Percentiles rank a stretch among this genome's conserved stretches.
Evolutionary conservation across 1,140 invertebrate genomes (phyloP).

Genomic region (Heliconius hermathena): DNA sequence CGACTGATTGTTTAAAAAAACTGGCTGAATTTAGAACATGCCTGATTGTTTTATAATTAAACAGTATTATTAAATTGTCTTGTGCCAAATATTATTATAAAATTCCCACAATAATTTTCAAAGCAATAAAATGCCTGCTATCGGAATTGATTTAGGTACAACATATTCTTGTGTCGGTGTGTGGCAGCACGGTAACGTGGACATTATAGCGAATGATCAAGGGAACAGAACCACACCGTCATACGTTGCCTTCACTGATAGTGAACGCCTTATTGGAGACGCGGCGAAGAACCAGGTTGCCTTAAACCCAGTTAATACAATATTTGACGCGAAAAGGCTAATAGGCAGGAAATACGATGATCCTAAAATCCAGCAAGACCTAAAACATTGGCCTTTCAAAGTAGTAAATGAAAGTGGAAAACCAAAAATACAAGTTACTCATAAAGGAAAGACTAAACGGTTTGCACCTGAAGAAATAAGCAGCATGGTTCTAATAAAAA

Average conservation of each 20-base stretch:
- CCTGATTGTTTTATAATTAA: neutral
- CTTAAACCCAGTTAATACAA: conserved; percentile 77
- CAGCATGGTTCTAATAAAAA: conserved; percentile 84
- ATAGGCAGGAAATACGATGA: conserved; percentile 88
- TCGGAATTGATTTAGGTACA: conserved; percentile 91
- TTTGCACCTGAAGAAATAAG: conserved; percentile 91
- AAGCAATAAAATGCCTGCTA: conserved; percentile 80
- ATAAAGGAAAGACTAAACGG: conserved; percentile 87
- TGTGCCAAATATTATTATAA: neutral
- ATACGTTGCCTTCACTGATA: conserved; percentile 76
- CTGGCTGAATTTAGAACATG: neutral
- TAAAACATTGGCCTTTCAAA: conserved; percentile 89
- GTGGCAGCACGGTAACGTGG: conserved; percentile 84
- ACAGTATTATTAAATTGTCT: neutral
- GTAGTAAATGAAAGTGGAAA: conserved; percentile 86
- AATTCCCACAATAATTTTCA: conserved; percentile 19
- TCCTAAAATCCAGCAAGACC: conserved; percentile 87
- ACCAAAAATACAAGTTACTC: conserved; percentile 87
- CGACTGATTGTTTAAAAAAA: neutral
- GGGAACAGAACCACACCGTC: conserved; percentile 95
- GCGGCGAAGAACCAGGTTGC: conserved; percentile 87
- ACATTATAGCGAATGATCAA: conserved; percentile 91
- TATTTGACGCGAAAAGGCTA: conserved; percentile 81
- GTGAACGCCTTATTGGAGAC: conserved; percentile 89
- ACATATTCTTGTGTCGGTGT: conserved; percentile 73